A percentile compares a stretch with the other conserved stretches of the same genome.
Evolutionary conservation across 64 coral and sea anemone genomes (phyloP).

Genomic region (Dendronephthya gigantea): DNA sequence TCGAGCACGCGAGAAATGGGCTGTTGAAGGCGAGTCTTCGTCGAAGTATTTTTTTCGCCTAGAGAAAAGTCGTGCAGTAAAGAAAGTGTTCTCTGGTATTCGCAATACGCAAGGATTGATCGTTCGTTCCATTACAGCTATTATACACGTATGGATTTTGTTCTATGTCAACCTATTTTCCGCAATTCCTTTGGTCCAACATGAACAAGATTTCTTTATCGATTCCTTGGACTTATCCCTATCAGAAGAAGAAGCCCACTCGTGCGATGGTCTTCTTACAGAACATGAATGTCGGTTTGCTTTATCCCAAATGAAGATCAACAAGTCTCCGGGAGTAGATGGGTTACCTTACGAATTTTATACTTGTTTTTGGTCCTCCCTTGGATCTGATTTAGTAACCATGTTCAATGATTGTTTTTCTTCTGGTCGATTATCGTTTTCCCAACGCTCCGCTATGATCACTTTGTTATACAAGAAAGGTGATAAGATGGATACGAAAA

Average conservation of each 20-base stretch:
- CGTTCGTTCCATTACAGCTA: not conserved
- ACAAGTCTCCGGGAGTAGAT: conserved; percentile 16
- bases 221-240: not conserved
- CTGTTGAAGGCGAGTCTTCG: conserved; percentile 21
- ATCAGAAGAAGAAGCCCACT: not conserved
- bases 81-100: not conserved
- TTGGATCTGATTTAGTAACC: not conserved
- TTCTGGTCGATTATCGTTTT: not conserved
- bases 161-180: conserved; percentile 26
- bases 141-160: not conserved
- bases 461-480: conserved; percentile 12
- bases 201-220: not conserved
- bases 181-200: not conserved
- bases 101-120: not conserved
- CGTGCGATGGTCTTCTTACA: conserved; percentile 6
- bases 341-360: conserved; percentile 42
- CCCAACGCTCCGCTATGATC: not conserved
- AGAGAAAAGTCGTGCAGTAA: not conserved
- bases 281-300: not conserved
- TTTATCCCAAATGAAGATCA: not conserved
- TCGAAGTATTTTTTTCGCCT: not conserved
- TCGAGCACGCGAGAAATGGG: not conserved
- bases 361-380: not conserved
- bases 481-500: not conserved
- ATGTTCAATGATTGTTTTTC: not conserved